A percentile compares a stretch with the other conserved stretches of the same genome.
These are phyloP conservation scores for Notothenia coriiceps DNA, from an alignment of 2,113 vertebrate genomes.

Conservation along the genomic window DNA sequence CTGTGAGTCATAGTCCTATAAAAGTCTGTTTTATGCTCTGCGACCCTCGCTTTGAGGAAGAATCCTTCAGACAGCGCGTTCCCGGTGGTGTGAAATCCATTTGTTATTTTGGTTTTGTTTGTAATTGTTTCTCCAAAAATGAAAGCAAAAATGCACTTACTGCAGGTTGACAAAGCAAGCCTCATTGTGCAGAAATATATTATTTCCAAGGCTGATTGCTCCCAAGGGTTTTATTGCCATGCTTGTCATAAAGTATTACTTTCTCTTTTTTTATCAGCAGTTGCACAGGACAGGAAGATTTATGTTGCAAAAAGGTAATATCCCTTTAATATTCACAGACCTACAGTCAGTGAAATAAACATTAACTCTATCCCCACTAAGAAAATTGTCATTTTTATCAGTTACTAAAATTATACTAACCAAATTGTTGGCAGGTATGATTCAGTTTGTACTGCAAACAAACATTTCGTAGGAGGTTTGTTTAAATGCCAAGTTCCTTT, in stretches of 20 bases:
- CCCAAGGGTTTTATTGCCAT: conserved; percentile 28
- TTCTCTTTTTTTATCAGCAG: conserved; percentile 36
- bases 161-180: not conserved
- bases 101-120: not conserved
- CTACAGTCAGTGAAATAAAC: conserved; percentile 15
- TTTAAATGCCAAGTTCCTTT: conserved; percentile 9
- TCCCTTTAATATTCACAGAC: conserved; percentile 12
- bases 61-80: not conserved
- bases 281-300: conserved; percentile 49
- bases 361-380: not conserved
- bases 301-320: conserved; percentile 40
- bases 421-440: no score
- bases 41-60: conserved; percentile 31
- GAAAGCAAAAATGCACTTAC: not conserved
- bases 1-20: conserved; percentile 1
- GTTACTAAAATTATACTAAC: no score
- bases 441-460: not conserved
- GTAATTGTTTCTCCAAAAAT: conserved; percentile 1
- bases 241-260: conserved; percentile 29
- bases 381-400: conserved; percentile 24
- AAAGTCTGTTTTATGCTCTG: conserved; percentile 3
- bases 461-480: not conserved
- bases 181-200: not conserved
- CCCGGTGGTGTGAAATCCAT: conserved; percentile 10
- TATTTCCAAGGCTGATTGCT: conserved; percentile 9